Evolutionary conservation across 2,888 invertebrate genomes (phyloP).

Genomic region (Apodemia hepburni): DNA sequence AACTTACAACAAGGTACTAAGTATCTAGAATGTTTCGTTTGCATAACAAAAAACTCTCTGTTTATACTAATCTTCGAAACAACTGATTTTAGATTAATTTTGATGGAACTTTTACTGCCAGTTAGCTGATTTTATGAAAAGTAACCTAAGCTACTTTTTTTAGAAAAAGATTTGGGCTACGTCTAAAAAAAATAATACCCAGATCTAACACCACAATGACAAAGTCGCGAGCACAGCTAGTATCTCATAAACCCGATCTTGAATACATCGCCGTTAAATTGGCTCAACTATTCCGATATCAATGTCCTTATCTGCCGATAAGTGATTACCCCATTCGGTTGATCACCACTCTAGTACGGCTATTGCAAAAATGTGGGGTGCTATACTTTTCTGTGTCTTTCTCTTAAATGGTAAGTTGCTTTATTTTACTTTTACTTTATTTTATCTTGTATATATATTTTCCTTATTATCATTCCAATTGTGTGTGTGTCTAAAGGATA

Average conservation of each 20-base stretch:
- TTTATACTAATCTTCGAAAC: background rate
- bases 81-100: too few relatives aligned
- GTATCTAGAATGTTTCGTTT: too few relatives aligned
- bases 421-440: background rate
- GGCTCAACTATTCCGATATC: conserved; percentile 15
- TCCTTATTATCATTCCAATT: background rate
- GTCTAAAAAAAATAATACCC: too few relatives aligned
- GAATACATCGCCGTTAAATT: conserved; percentile 16
- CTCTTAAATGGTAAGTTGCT: conserved; percentile 19
- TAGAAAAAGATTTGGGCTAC: too few relatives aligned
- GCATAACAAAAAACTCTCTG: too few relatives aligned
- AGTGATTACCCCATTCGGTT: conserved; percentile 19
- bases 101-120: too few relatives aligned
- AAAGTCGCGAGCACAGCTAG: background rate
- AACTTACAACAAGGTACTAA: too few relatives aligned
- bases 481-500: background rate
- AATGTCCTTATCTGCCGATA: conserved; percentile 21
- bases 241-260: conserved; percentile 8
- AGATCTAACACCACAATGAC: too few relatives aligned
- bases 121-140: too few relatives aligned
- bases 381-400: conserved; percentile 14
- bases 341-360: conserved; percentile 15
- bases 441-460: background rate
- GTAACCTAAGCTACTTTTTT: too few relatives aligned
- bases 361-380: conserved; percentile 24